These are phyloP conservation scores for Cyprinodon diabolis DNA, from an alignment of 2,797 vertebrate genomes.

Conservation along the genomic window DNA sequence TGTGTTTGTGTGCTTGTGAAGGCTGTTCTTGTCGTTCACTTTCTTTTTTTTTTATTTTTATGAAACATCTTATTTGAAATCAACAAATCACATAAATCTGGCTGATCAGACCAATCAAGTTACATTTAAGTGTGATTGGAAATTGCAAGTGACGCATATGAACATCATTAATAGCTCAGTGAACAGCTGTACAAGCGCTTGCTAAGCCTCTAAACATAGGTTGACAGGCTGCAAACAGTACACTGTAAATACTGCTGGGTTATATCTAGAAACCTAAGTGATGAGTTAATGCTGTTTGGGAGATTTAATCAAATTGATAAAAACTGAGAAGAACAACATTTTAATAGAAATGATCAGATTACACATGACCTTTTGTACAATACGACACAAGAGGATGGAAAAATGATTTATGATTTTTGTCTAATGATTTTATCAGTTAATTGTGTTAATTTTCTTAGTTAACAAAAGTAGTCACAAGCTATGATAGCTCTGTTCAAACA, in stretches of 20 bases:
- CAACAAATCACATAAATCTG: background rate
- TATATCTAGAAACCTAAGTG: background rate
- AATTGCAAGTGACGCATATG: background rate
- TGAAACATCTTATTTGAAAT: slow-evolving; percentile 7
- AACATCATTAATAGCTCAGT: background rate
- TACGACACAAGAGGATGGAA: background rate
- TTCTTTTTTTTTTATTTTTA: background rate
- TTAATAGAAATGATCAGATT: background rate
- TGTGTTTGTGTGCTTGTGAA: slow-evolving; percentile 11
- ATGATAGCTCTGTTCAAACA: background rate
- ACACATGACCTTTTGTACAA: background rate
- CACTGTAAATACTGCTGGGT: background rate
- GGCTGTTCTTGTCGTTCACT: slow-evolving; percentile 21
- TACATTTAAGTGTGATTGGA: background rate
- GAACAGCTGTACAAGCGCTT: slow-evolving; percentile 44
- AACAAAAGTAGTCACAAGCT: background rate
- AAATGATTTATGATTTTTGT: background rate
- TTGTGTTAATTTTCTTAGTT: background rate
- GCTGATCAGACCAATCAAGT: background rate
- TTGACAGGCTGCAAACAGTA: slow-evolving; percentile 26
- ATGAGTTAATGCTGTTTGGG: background rate
- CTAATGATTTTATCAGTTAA: background rate
- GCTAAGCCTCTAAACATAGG: slow-evolving; percentile 3
- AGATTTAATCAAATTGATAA: background rate
- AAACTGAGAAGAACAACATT: background rate